Conservation (phyloP, 2,888 invertebrate genomes). For the Lissonota sp. region DNA sequence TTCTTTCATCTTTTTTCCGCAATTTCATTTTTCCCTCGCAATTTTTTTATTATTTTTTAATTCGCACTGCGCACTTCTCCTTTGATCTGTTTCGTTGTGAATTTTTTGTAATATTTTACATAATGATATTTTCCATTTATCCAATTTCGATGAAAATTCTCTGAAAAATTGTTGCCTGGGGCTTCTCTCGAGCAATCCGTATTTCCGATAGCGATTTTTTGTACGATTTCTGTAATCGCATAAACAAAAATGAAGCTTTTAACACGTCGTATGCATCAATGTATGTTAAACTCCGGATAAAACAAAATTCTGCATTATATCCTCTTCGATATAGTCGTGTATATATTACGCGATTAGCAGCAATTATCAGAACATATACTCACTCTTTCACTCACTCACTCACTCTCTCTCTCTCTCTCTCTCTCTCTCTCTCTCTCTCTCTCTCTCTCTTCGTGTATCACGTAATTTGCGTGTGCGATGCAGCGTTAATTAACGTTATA, state of each 20-base stretch:
- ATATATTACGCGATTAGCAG: constrained; percentile 18
- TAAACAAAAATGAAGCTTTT: too few species aligned
- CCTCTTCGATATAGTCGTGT: constrained; percentile 4
- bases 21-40: not conserved
- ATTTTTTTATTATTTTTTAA: not conserved
- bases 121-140: not conserved
- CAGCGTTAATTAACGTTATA: constrained; percentile 18
- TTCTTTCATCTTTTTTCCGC: not conserved
- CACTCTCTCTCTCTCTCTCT: too few species aligned
- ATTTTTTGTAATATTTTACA: not conserved
- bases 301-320: constrained; percentile 17
- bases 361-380: constrained; percentile 28
- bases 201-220: too few species aligned
- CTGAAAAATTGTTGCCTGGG: too few species aligned
- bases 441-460: not conserved
- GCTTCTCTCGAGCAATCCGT: too few species aligned
- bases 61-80: not conserved
- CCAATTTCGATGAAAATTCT: too few species aligned
- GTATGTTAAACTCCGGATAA: not conserved
- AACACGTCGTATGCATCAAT: too few species aligned
- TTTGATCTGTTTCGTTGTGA: not conserved
- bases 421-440: too few species aligned
- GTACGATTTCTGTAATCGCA: too few species aligned
- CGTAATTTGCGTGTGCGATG: constrained; percentile 6
- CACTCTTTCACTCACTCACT: too few species aligned